phyloP scores from a whole-genome alignment of 2,888 invertebrate species.

The Girardia tigrina region DNA sequence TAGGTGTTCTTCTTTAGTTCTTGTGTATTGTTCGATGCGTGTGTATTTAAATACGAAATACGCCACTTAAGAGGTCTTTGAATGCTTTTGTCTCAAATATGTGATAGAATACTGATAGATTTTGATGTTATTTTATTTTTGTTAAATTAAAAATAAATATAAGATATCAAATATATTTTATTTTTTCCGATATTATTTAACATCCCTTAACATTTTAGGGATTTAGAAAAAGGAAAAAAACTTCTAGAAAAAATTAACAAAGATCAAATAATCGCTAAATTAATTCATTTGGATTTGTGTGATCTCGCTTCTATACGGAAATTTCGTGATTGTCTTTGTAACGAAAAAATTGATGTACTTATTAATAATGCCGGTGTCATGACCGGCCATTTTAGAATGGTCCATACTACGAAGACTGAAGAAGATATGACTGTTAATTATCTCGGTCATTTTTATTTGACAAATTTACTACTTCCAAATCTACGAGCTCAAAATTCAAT shows the following conservation, averaged over 20 bases:
- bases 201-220: no score
- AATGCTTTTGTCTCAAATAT: no score
- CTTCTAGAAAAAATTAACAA: neutral
- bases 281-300: conserved; percentile 21
- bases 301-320: neutral
- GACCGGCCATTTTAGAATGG: conserved; percentile 36
- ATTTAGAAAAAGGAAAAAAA: neutral
- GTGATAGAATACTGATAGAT: no score
- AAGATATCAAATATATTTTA: no score
- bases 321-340: neutral
- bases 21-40: no score
- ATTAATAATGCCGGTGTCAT: conserved; percentile 48
- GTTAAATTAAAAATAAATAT: no score
- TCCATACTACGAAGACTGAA: conserved; percentile 40
- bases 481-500: neutral
- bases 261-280: neutral
- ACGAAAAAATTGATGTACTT: conserved; percentile 43
- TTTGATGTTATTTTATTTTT: no score
- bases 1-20: no score
- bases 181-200: no score
- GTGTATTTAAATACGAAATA: no score
- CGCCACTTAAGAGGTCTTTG: no score
- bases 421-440: conserved; percentile 49
- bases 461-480: conserved; percentile 44
- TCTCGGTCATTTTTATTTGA: conserved; percentile 48